Percentiles rank a stretch among this genome's conserved stretches.
These are phyloP conservation scores for Drosophila willistoni DNA, from an alignment of 1,140 invertebrate genomes.

Conservation along the genomic window DNA sequence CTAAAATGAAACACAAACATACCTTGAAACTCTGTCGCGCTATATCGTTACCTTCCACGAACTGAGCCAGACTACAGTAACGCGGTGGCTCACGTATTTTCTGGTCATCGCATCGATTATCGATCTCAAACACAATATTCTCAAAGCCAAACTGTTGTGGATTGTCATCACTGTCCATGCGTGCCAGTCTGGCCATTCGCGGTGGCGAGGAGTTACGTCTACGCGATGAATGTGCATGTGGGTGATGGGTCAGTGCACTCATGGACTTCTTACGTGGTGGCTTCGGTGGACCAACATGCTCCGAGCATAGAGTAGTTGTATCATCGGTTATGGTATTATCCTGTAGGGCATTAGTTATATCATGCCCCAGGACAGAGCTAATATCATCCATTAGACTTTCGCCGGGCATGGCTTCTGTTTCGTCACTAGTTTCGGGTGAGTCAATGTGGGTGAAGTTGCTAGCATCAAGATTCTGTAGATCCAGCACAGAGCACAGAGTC, in stretches of 20 bases:
- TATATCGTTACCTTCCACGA: slow-evolving; percentile 91
- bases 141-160: slow-evolving; percentile 87
- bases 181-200: slow-evolving; percentile 46
- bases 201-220: slow-evolving; percentile 83
- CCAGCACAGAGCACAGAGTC: no score
- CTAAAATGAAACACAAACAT: slow-evolving; percentile 29
- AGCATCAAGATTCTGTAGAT: slow-evolving; percentile 70
- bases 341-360: slow-evolving; percentile 86
- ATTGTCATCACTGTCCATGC: slow-evolving; percentile 83
- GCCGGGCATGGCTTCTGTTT: slow-evolving; percentile 88
- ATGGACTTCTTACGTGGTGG: slow-evolving; percentile 69
- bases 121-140: slow-evolving; percentile 86
- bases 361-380: slow-evolving; percentile 88
- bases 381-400: slow-evolving; percentile 91
- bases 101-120: slow-evolving; percentile 85
- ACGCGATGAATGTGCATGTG: slow-evolving; percentile 71
- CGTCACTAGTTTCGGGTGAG: slow-evolving; percentile 91
- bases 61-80: slow-evolving; percentile 90
- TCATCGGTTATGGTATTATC: slow-evolving; percentile 88
- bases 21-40: slow-evolving; percentile 89
- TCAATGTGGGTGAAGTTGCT: slow-evolving; percentile 90
- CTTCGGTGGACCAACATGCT: slow-evolving; percentile 71
- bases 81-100: slow-evolving; percentile 85
- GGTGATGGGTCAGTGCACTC: slow-evolving; percentile 51
- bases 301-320: slow-evolving; percentile 86